Evolutionary conservation across 2,888 invertebrate species (phyloP).

Genomic region (Drosophila conformis): DNA sequence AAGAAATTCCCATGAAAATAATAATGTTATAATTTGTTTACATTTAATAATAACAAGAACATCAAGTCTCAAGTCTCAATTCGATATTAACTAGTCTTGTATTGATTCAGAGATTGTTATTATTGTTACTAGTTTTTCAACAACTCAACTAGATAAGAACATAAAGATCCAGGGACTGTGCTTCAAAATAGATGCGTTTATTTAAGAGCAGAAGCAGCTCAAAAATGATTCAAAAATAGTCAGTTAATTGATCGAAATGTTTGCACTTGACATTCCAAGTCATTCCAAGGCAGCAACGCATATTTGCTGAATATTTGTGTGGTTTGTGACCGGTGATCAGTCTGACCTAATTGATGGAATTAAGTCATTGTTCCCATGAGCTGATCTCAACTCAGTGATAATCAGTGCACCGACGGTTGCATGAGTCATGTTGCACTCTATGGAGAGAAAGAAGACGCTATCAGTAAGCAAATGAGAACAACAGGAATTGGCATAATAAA

Average conservation of each 20-base stretch:
- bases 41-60: background rate
- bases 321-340: slow-evolving; percentile 9
- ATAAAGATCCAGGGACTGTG: background rate
- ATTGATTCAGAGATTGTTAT: background rate
- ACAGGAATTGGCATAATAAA: background rate
- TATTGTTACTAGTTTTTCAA: background rate
- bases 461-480: background rate
- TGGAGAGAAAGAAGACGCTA: background rate
- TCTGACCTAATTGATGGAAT: background rate
- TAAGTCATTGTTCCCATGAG: slow-evolving; percentile 19
- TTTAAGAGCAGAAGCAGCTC: background rate
- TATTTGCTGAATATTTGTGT: background rate
- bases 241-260: slow-evolving; percentile 1
- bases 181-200: background rate
- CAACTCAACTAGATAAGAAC: background rate
- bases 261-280: slow-evolving; percentile 22
- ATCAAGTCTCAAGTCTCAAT: background rate
- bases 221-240: slow-evolving; percentile 8
- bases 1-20: background rate
- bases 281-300: background rate
- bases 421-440: slow-evolving; percentile 37
- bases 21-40: background rate
- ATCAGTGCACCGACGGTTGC: background rate
- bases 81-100: background rate
- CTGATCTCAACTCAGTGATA: slow-evolving; percentile 6